Evolutionary conservation across 2,888 invertebrate species (phyloP).

Genomic region (Aleiodes alternator): DNA sequence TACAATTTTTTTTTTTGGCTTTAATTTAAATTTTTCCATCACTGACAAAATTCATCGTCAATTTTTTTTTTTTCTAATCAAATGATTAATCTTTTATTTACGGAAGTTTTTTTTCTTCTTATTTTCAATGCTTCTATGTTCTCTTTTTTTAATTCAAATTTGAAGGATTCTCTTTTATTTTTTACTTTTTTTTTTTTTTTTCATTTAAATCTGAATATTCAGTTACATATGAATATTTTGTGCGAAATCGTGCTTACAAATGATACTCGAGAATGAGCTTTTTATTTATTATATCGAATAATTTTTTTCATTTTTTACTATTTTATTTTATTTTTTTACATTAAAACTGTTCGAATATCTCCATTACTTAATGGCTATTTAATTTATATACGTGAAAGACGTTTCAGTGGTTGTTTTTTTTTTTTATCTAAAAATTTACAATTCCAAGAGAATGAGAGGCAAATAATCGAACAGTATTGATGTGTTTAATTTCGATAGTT

Average conservation of each 20-base stretch:
- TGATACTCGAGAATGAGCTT: conserved; percentile 28
- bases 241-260: conserved; percentile 50
- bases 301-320: neutral
- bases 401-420: neutral
- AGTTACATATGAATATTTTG: conserved; percentile 46
- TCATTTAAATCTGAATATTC: neutral
- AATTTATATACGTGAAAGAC: conserved; percentile 12
- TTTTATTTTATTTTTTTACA: neutral
- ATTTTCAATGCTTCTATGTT: conserved; percentile 28
- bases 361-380: conserved; percentile 19
- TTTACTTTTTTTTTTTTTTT: neutral
- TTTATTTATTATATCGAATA: conserved; percentile 1
- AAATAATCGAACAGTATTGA: conserved; percentile 15
- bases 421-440: conserved; percentile 1
- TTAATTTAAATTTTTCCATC: conserved; percentile 20
- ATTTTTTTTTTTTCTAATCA: no score
- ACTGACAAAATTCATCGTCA: conserved; percentile 26
- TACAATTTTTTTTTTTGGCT: conserved; percentile 7
- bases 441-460: neutral
- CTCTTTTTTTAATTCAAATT: neutral
- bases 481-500: conserved; percentile 16
- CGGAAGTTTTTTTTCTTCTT: conserved; percentile 8
- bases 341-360: conserved; percentile 25
- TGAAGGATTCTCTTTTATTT: neutral
- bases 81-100: conserved; percentile 8